Evolutionary conservation across 2,797 vertebrate species (phyloP).

Genomic region (Brachymystax lenok): DNA sequence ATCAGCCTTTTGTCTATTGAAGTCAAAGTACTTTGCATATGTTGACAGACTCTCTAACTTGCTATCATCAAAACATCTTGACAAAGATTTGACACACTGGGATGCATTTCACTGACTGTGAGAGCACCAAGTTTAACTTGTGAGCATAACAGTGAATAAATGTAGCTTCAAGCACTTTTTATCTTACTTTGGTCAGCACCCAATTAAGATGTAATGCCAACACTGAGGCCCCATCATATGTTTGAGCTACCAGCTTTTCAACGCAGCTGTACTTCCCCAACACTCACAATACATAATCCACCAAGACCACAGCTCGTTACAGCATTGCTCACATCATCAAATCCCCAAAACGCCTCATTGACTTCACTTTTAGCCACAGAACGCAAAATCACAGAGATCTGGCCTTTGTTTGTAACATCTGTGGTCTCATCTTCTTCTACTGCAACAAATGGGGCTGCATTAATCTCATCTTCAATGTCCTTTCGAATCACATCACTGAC

Average conservation of each 20-base stretch:
- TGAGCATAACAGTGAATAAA: conserved; percentile 32
- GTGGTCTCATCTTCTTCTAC: conserved; percentile 28
- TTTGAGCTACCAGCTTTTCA: conserved; percentile 28
- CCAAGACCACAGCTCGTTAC: conserved; percentile 10
- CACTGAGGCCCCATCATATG: conserved; percentile 12
- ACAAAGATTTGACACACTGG: no score
- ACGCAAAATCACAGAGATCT: not conserved
- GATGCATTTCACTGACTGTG: conserved; percentile 29
- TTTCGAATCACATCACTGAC: conserved; percentile 16
- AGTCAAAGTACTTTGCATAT: no score
- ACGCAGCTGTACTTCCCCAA: conserved; percentile 19
- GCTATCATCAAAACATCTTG: no score
- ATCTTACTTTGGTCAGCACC: conserved; percentile 20
- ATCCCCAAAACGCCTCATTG: conserved; percentile 16
- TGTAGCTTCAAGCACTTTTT: conserved; percentile 15
- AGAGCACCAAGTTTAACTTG: conserved; percentile 33
- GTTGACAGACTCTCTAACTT: no score
- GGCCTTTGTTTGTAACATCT: conserved; percentile 22
- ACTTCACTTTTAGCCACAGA: not conserved
- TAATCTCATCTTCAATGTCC: conserved; percentile 17
- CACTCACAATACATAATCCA: conserved; percentile 3
- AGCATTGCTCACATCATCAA: conserved; percentile 22
- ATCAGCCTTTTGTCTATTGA: no score
- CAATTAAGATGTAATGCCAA: conserved; percentile 37
- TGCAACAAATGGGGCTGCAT: conserved; percentile 25